A percentile compares a stretch with the other conserved stretches of the same genome.
Evolutionary conservation across 2,113 vertebrate species (phyloP).

Genomic region (Acanthisitta chloris): DNA sequence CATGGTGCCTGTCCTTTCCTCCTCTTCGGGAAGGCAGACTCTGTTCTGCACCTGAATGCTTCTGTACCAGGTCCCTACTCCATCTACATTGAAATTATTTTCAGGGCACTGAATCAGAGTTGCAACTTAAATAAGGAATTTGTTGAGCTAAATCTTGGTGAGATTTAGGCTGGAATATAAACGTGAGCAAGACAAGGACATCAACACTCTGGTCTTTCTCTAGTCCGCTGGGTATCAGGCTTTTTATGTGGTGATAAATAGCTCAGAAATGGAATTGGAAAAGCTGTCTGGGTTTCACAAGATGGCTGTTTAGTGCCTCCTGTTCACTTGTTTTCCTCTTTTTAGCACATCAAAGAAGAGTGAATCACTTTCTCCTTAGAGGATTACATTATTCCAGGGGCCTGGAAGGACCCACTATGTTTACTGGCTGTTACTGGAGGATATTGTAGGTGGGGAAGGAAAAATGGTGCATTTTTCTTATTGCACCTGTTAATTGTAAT

Average conservation of each 20-base stretch:
- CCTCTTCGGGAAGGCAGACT: background rate
- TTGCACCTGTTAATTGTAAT: background rate
- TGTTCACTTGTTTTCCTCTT: slow-evolving; percentile 50
- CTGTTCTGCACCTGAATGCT: background rate
- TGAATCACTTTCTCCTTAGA: slow-evolving; percentile 53
- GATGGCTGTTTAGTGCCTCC: slow-evolving; percentile 60
- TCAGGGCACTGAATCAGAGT: background rate
- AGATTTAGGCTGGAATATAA: background rate
- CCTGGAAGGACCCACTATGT: background rate
- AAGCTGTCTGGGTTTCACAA: slow-evolving; percentile 48
- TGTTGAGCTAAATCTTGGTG: background rate
- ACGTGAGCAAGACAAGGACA: background rate
- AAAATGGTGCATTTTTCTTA: background rate
- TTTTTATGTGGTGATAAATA: slow-evolving; percentile 56
- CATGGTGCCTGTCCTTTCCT: background rate
- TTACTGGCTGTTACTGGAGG: background rate
- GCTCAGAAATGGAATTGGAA: slow-evolving; percentile 34
- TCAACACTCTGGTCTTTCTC: background rate
- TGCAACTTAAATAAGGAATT: slow-evolving; percentile 23
- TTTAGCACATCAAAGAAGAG: slow-evolving; percentile 45
- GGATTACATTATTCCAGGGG: slow-evolving; percentile 12
- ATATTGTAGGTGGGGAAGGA: background rate
- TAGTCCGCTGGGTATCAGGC: slow-evolving; percentile 3
- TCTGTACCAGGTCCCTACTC: background rate
- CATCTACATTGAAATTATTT: background rate